These are phyloP conservation scores for Bhutanitis thaidina DNA, from an alignment of 2,888 invertebrate genomes.

Conservation along the genomic window DNA sequence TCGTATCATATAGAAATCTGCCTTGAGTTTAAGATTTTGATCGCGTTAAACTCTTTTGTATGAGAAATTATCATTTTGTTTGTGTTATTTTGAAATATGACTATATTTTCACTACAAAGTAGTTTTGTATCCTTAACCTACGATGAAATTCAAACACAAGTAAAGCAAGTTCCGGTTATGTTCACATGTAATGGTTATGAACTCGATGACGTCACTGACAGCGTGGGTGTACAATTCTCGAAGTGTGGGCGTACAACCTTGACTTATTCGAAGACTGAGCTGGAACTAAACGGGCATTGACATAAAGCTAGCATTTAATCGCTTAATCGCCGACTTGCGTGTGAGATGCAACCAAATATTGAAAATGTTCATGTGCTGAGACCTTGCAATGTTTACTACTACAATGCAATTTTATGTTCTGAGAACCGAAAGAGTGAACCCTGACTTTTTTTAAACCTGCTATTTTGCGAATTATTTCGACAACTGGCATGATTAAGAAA, in stretches of 20 bases:
- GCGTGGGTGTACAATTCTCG: slow-evolving; percentile 23
- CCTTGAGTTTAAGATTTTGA: neutral
- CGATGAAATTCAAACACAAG: too few species aligned
- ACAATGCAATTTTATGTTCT: neutral
- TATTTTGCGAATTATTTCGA: too few species aligned
- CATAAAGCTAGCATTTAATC: slow-evolving; percentile 10
- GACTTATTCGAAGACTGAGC: slow-evolving; percentile 22
- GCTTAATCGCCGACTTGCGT: slow-evolving; percentile 17
- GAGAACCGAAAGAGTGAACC: neutral
- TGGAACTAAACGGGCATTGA: slow-evolving; percentile 19
- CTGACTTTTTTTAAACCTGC: too few species aligned
- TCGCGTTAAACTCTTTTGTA: slow-evolving; percentile 9
- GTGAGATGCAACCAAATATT: slow-evolving; percentile 15
- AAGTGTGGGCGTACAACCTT: slow-evolving; percentile 28
- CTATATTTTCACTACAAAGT: too few species aligned
- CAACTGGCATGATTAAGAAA: too few species aligned
- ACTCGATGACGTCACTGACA: slow-evolving; percentile 27
- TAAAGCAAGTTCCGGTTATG: slow-evolving; percentile 15
- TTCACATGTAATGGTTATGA: slow-evolving; percentile 4
- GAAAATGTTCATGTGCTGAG: neutral
- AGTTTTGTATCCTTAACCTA: too few species aligned
- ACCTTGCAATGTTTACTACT: neutral
- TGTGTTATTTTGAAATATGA: too few species aligned
- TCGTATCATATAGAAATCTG: too few species aligned
- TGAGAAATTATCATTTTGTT: neutral